phyloP scores from a whole-genome alignment of 2,113 vertebrate species.

The Cricetomys ansorgei region DNA sequence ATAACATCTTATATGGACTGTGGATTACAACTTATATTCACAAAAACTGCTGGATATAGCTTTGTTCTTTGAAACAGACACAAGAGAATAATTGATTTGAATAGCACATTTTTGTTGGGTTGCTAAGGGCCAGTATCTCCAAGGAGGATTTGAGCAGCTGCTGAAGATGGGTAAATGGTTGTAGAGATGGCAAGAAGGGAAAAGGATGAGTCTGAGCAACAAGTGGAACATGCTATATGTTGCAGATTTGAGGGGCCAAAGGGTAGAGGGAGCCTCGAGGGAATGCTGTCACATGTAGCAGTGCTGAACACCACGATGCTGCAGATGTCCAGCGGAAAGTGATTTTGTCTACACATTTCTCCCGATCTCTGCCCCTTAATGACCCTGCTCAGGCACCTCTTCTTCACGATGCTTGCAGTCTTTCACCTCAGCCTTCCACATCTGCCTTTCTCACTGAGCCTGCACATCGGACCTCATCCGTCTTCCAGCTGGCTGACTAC shows the following conservation, averaged over 20 bases:
- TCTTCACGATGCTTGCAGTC: constrained; percentile 20
- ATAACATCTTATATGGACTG: not conserved
- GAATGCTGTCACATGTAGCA: constrained; percentile 1
- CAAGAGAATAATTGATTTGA: not conserved
- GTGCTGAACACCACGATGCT: not conserved
- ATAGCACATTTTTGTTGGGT: not conserved
- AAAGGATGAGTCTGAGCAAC: not conserved
- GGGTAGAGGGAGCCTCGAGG: too few species aligned
- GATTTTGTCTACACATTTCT: not conserved
- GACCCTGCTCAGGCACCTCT: not conserved
- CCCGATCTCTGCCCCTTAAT: not conserved
- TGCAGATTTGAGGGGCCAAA: not conserved
- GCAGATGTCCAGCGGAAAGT: not conserved
- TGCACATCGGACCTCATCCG: not conserved
- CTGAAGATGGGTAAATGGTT: not conserved
- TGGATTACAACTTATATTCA: not conserved
- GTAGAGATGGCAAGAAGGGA: not conserved
- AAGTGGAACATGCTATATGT: not conserved
- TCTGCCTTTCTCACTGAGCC: not conserved
- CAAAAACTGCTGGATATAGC: not conserved
- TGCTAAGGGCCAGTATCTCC: not conserved
- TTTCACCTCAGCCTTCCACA: constrained; percentile 24
- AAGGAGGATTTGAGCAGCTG: not conserved
- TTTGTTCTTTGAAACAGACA: constrained; percentile 42
- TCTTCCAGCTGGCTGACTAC: not conserved